These are phyloP conservation scores for Dasysyrphus tricinctus DNA, from an alignment of 2,888 invertebrate genomes.

Conservation along the genomic window DNA sequence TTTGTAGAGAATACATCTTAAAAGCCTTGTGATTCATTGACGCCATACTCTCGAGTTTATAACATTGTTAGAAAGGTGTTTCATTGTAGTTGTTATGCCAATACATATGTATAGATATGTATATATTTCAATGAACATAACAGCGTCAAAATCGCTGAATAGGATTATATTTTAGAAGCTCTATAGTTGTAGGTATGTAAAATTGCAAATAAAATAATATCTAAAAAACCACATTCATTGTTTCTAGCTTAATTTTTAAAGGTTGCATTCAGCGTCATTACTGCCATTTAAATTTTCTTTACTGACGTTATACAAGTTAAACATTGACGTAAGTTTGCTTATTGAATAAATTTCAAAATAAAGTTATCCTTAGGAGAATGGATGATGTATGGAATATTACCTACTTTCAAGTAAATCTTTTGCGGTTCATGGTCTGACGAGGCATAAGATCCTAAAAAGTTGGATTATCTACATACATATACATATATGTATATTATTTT, in stretches of 20 bases:
- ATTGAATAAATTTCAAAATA: not conserved
- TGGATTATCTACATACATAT: no score
- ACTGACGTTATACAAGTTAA: slow-evolving; percentile 7
- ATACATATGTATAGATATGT: not conserved
- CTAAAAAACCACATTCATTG: not conserved
- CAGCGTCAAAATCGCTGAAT: not conserved
- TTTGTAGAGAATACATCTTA: no score
- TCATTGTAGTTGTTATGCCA: not conserved
- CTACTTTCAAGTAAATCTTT: not conserved
- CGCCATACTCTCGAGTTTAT: no score
- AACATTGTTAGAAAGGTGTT: no score
- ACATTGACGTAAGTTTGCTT: not conserved
- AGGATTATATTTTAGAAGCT: not conserved
- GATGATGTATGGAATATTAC: not conserved
- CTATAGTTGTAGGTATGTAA: not conserved
- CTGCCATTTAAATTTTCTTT: not conserved
- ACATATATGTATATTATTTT: no score
- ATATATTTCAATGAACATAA: not conserved
- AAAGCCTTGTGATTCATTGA: no score
- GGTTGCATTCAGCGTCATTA: slow-evolving; percentile 19
- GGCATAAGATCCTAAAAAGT: no score
- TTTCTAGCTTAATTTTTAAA: slow-evolving; percentile 10
- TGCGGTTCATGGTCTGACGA: not conserved
- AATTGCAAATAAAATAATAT: not conserved
- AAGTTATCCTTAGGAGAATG: not conserved